These are phyloP conservation scores for Neotragus pygmaeus DNA, from an alignment of 2,113 vertebrate genomes.

Conservation along the genomic window DNA sequence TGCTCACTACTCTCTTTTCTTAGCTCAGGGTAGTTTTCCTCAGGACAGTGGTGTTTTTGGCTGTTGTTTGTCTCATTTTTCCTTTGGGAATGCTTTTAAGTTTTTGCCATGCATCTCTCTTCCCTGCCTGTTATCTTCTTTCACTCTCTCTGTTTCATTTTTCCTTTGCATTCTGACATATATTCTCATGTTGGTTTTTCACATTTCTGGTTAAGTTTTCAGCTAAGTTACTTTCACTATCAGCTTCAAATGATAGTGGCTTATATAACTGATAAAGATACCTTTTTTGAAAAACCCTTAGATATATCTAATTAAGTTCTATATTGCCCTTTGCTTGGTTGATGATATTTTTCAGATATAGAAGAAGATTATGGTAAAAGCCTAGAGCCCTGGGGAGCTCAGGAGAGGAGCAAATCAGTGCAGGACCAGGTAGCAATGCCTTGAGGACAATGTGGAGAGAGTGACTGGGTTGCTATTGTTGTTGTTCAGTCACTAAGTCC, in stretches of 20 bases:
- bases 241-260: neutral
- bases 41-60: neutral
- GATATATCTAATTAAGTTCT: neutral
- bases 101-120: neutral
- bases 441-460: neutral
- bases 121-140: neutral
- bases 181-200: neutral
- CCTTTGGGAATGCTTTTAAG: neutral
- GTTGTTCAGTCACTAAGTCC: neutral
- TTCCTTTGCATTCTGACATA: neutral
- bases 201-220: neutral
- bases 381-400: neutral
- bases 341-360: neutral
- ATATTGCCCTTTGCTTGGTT: neutral
- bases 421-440: neutral
- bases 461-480: neutral
- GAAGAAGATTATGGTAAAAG: neutral
- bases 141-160: neutral
- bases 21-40: neutral
- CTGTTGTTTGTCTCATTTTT: neutral
- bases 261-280: neutral
- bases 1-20: neutral
- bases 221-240: neutral
- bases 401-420: neutral
- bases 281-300: neutral